Evolutionary conservation across 2,888 invertebrate species (phyloP), one percentile per base, ranked within the genome.

Genomic region (Morinoia aosen): DNA sequence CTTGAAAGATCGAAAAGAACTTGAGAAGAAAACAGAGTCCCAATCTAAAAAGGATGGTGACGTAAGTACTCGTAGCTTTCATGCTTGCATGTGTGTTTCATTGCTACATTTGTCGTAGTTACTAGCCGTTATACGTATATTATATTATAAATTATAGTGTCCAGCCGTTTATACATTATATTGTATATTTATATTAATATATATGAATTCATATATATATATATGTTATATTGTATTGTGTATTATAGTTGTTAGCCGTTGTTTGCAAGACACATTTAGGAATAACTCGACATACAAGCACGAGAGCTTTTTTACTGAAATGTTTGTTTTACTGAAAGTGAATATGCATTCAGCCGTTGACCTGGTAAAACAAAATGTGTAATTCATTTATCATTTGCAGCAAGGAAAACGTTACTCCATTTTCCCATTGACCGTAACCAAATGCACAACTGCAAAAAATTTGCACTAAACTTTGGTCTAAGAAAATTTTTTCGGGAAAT

Each of bases 1-100:
- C 0, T 97, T 99, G 58, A 99, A 99, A 97, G 99, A 99, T 97
- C 98, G 98, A 96, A 99, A 99, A 97, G 98, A 99, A 7, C 99
- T 99, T 61, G 95, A 96, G 95, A 96, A 95, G 96, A 95, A 96
- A 76, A 95, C 96, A 12, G 95, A 95, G 94, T 91, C 95, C 64
- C 95, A 96, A 95, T 95, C 95, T 25, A 93, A 93, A 93, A 93
- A n/a, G 39, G 96, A 96, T 40, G 56, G 94, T 88, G 91, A 94
- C 96, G 96, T 96, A 95, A 96, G 96, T 96, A 90, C 58, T 90
- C 40, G 0, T 76, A 19, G 12, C 16, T 16, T 33, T 76, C 76
- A 19, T 16, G 16, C 25, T 76, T 76, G 76, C 76, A 76, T 33
- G 76, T 76, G 25, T 33, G 33, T 76, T 76, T 19, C 25, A 76